These are phyloP conservation scores for Syrrhaptes paradoxus DNA, from an alignment of 2,113 vertebrate genomes.

Conservation along the genomic window DNA sequence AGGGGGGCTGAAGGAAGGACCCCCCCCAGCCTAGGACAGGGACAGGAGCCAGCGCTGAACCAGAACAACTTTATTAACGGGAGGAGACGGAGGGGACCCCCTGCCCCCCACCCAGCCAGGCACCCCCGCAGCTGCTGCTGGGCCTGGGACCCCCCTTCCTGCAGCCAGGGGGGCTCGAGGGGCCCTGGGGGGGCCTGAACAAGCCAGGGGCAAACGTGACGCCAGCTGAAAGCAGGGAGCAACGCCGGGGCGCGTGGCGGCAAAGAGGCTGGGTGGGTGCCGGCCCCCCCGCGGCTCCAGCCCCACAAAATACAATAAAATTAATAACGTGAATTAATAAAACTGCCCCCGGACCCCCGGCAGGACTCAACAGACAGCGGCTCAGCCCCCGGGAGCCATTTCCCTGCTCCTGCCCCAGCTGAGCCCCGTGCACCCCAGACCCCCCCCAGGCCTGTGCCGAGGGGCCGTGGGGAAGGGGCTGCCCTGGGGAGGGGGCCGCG, in stretches of 20 bases:
- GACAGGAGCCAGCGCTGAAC: neutral
- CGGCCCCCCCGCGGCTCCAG: neutral
- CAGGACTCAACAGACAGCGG: neutral
- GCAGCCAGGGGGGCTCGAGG: fast-evolving
- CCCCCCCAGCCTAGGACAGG: too few relatives aligned
- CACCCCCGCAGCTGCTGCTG: neutral
- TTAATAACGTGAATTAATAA: neutral
- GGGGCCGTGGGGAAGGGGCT: neutral
- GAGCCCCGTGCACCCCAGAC: too few relatives aligned
- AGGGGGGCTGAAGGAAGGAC: too few relatives aligned
- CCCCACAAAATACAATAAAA: neutral
- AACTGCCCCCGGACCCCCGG: neutral
- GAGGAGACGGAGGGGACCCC: neutral
- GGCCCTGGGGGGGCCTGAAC: too few relatives aligned
- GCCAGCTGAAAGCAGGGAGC: neutral
- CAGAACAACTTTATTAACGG: neutral
- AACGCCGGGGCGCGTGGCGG: fast-evolving
- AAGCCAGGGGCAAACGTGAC: too few relatives aligned
- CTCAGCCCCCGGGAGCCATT: neutral
- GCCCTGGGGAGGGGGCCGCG: neutral
- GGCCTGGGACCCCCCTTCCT: neutral
- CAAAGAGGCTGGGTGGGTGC: neutral
- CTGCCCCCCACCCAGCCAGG: neutral
- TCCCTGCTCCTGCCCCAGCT: neutral
- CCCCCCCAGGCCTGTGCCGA: neutral